Evolutionary conservation across 37 sponge, comb jelly and placozoan species (phyloP).

Genomic region (Halichondria panicea): DNA sequence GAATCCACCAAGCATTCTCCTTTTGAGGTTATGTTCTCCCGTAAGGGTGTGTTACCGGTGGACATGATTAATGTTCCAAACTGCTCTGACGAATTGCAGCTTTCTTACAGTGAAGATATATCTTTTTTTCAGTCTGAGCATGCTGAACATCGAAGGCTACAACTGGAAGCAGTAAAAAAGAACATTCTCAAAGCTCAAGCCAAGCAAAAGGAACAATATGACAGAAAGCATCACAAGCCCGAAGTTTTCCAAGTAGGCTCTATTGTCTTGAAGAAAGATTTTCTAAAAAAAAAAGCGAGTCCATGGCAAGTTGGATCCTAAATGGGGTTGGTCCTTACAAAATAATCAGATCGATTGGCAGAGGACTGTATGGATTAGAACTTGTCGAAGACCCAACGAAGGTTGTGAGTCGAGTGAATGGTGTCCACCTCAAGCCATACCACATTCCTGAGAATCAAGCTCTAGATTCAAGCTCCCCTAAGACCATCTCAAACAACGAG

Average conservation of each 20-base stretch:
- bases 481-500: no score
- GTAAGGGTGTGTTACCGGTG: constrained; percentile 22
- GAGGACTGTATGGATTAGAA: no score
- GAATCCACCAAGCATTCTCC: constrained; percentile 42
- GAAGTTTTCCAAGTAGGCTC: constrained; percentile 4
- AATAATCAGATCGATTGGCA: neutral
- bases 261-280: constrained; percentile 54
- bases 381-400: no score
- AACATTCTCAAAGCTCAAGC: constrained; percentile 31
- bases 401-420: neutral
- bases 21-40: constrained; percentile 48
- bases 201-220: constrained; percentile 38
- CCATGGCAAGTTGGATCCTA: constrained; percentile 33
- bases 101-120: neutral
- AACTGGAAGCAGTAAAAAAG: neutral
- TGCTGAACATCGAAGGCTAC: neutral
- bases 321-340: constrained; percentile 33
- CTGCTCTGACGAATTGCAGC: neutral
- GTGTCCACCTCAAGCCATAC: no score
- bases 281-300: constrained; percentile 19
- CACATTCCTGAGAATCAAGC: no score
- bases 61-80: constrained; percentile 1
- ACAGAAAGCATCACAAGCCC: constrained; percentile 8
- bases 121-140: neutral
- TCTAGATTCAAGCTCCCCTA: no score